Conservation (phyloP, 2,113 vertebrate genomes). For the Heptranchias perlo region DNA sequence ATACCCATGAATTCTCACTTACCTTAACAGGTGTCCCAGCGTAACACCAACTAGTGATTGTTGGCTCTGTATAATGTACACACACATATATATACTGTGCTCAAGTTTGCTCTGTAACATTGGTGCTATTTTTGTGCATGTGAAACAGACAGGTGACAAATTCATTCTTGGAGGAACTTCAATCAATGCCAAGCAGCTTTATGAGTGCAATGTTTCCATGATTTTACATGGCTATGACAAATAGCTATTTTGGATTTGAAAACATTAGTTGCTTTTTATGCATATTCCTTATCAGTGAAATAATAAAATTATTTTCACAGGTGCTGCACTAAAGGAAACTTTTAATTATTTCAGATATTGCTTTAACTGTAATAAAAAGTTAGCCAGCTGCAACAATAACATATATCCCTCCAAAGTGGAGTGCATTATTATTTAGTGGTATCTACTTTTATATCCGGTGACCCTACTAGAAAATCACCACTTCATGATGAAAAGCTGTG, state of each 20-base stretch:
- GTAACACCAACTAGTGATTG: too few relatives aligned
- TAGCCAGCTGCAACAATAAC: background rate
- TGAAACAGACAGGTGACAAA: conserved; percentile 20
- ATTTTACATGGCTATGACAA: background rate
- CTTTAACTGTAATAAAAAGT: background rate
- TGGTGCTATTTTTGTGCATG: background rate
- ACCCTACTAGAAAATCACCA: background rate
- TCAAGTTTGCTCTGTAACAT: background rate
- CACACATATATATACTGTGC: background rate
- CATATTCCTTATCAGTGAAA: background rate
- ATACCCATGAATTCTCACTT: background rate
- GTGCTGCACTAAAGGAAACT: background rate
- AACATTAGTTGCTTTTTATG: background rate
- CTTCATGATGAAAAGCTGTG: background rate
- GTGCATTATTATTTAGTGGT: background rate
- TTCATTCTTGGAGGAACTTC: background rate
- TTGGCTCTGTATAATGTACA: background rate
- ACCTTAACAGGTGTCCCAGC: background rate
- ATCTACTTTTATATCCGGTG: background rate
- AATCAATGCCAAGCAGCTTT: background rate
- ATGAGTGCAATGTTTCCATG: background rate
- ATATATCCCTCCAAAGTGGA: background rate
- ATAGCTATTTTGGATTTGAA: background rate
- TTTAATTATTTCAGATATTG: background rate
- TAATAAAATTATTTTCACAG: background rate